Conservation (phyloP, 2,797 vertebrate species). For the Ptychadena robeensis region DNA sequence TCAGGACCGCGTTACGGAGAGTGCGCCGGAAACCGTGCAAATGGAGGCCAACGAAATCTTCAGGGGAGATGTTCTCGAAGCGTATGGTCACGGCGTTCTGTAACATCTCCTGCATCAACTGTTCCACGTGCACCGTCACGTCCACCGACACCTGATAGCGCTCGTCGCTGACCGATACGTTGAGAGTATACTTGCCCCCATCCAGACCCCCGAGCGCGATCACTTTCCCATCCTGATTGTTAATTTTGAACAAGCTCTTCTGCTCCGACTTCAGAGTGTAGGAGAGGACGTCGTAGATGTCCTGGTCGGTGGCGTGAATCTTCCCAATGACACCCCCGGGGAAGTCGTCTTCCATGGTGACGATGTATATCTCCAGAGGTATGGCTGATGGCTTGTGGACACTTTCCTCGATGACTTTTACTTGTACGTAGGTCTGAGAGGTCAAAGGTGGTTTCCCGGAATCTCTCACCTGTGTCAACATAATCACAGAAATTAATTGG, state of each 20-base stretch:
- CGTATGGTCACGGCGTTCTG: slow-evolving; percentile 91
- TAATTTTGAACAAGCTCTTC: slow-evolving; percentile 94
- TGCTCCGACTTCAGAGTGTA: slow-evolving; percentile 89
- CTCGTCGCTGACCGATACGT: slow-evolving; percentile 92
- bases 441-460: slow-evolving; percentile 89
- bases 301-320: slow-evolving; percentile 93
- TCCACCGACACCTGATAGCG: slow-evolving; percentile 91
- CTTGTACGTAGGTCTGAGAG: slow-evolving; percentile 81
- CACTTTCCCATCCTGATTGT: slow-evolving; percentile 90
- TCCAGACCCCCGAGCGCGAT: slow-evolving; percentile 92
- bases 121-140: slow-evolving; percentile 88
- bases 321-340: slow-evolving; percentile 96
- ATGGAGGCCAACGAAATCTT: slow-evolving; percentile 90
- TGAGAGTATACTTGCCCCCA: slow-evolving; percentile 90
- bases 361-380: slow-evolving; percentile 91
- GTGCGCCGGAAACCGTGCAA: slow-evolving; percentile 85
- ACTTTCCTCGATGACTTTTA: slow-evolving; percentile 94
- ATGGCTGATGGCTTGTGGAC: slow-evolving; percentile 89
- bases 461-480: slow-evolving; percentile 82
- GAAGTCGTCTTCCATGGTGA: slow-evolving; percentile 98
- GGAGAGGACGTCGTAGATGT: slow-evolving; percentile 91
- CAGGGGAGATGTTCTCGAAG: slow-evolving; percentile 88
- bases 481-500: not conserved
- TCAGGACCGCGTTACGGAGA: slow-evolving; percentile 81
- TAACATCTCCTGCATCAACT: slow-evolving; percentile 87